Conservation (phyloP, 2,888 invertebrate species). For the Spilarctia lutea region DNA sequence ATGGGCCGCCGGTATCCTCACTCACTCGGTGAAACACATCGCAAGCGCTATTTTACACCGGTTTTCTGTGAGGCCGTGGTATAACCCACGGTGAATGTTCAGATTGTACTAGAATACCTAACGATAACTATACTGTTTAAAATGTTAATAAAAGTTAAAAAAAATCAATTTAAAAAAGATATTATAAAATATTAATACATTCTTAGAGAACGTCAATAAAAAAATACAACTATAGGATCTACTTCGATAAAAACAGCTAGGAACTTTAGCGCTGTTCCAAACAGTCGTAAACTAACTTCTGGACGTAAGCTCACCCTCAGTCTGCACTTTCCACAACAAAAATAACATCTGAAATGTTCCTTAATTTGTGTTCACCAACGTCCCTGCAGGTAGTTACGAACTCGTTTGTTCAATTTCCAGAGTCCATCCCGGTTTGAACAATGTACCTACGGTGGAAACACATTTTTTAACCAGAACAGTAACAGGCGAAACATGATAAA, state of each 20-base stretch:
- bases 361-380: slow-evolving; percentile 59
- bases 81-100: no score
- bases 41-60: no score
- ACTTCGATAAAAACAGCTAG: slow-evolving; percentile 41
- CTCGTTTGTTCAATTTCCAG: slow-evolving; percentile 54
- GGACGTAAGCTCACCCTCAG: slow-evolving; percentile 46
- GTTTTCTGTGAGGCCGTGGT: no score
- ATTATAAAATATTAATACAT: slow-evolving; percentile 18
- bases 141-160: neutral
- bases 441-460: slow-evolving; percentile 24
- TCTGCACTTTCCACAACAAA: slow-evolving; percentile 58
- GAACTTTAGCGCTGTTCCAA: slow-evolving; percentile 53
- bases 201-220: slow-evolving; percentile 30
- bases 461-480: slow-evolving; percentile 29
- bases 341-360: slow-evolving; percentile 61
- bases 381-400: slow-evolving; percentile 52
- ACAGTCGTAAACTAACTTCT: slow-evolving; percentile 56
- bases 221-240: slow-evolving; percentile 50
- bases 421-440: slow-evolving; percentile 38
- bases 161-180: neutral
- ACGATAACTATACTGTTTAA: no score
- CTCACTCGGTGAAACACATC: no score
- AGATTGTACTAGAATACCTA: no score
- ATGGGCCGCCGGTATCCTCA: no score
- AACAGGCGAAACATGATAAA: slow-evolving; percentile 33